Evolutionary conservation across 2,888 invertebrate species (phyloP), one percentile per base, ranked within the genome.

Genomic region (Ischnura elegans): DNA sequence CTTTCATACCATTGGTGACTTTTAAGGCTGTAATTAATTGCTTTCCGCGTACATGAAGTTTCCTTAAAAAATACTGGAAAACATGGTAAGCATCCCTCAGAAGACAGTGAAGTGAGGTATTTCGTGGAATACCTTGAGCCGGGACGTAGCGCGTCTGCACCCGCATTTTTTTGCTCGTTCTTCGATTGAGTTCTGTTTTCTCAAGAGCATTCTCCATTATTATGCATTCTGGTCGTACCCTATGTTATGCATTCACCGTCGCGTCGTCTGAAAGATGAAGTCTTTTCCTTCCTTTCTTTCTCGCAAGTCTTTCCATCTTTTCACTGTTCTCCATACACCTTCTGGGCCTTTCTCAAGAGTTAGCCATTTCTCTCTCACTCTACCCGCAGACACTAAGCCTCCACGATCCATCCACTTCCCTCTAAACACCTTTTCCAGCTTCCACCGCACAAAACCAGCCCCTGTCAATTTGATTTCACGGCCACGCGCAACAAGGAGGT

Each of bases 241-340:
- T 42, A 43, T 10, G 90, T 61, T 66, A 61, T 90, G 66, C 61
- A 87, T 87, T 55, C 51, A 42, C 87, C 87, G 51, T 61, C 55
- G 42, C 87, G 51, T 61, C 55, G 42, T 5, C 51, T 19, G 19
- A 3, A 51, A 51, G 51, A 87, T 5, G 55, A 36, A 51, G 76
- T 16, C 76, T 76, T 47, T 76, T 36, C 87, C 55, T 87, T 51
- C 47, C 87, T 87, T 51, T 87, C 87, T 51, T 51, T 87, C 36
- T 29, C n/a, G 29, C 36, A 36, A 76, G 36, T 76, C 46, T 87
- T 87, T 45, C n/a, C 85, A 25, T 6, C 45, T 45, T 19, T 19
- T 21, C 87, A 16, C 36, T 29, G 29, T 25, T 36, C 46, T 29
- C 21, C 2, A 2, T 47, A 13, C 51, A 2, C 51, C 51, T 51